A percentile compares a stretch with the other conserved stretches of the same genome.
Evolutionary conservation across 2,797 vertebrate species (phyloP).

Genomic region (Sebastes wilsoni): DNA sequence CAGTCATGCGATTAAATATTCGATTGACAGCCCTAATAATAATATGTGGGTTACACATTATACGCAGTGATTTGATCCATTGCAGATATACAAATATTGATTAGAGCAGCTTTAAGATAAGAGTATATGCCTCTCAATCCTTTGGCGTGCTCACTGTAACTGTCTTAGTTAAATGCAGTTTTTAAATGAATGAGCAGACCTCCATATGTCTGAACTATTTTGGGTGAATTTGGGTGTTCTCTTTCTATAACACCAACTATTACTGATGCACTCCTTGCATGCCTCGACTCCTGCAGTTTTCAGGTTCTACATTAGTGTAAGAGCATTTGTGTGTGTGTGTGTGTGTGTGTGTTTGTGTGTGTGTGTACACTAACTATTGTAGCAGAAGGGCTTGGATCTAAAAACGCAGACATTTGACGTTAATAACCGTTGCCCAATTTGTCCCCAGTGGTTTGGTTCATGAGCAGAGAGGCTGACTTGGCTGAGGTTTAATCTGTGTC

Average conservation of each 20-base stretch:
- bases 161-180: not conserved
- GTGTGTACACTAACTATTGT: not conserved
- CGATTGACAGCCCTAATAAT: too few species aligned
- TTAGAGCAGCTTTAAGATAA: not conserved
- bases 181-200: not conserved
- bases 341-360: not conserved
- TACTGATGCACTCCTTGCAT: conserved; percentile 4
- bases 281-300: conserved; percentile 10
- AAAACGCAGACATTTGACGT: not conserved
- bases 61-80: not conserved
- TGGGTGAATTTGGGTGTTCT: not conserved
- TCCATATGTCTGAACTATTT: conserved; percentile 1
- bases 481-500: conserved; percentile 46
- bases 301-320: not conserved
- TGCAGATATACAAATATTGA: not conserved
- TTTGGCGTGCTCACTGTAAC: not conserved
- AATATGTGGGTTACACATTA: not conserved
- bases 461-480: conserved; percentile 18
- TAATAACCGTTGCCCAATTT: not conserved
- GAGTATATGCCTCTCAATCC: not conserved
- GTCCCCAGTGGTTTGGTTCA: not conserved
- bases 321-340: not conserved
- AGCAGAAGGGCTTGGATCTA: not conserved
- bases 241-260: conserved; percentile 10
- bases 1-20: too few species aligned